These are phyloP conservation scores for Drosophila nr. fundita DNA, from an alignment of 2,888 invertebrate species.

Conservation along the genomic window DNA sequence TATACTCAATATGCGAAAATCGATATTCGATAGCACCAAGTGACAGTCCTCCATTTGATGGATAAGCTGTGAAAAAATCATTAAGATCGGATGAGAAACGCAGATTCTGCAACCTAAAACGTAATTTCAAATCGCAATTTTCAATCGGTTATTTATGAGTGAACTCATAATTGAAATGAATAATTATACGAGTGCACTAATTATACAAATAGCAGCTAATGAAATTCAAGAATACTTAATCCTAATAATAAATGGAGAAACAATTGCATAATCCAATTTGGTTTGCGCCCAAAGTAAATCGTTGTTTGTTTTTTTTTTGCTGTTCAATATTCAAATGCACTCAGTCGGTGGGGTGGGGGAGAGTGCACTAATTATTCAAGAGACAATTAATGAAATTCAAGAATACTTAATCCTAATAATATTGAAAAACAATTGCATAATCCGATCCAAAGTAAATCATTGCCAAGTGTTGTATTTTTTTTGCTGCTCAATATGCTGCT, in stretches of 20 bases:
- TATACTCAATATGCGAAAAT: not conserved
- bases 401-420: not conserved
- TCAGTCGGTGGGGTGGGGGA: not conserved
- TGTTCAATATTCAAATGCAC: not conserved
- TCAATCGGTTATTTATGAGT: not conserved
- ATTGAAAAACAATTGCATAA: not conserved
- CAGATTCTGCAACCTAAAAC: not conserved
- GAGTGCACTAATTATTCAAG: not conserved
- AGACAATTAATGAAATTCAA: not conserved
- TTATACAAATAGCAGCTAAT: not conserved
- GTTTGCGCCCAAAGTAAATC: not conserved
- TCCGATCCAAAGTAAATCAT: not conserved
- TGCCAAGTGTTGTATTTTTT: not conserved
- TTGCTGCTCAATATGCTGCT: not conserved
- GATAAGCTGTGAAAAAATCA: not conserved
- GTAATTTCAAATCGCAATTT: not conserved
- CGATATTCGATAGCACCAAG: not conserved
- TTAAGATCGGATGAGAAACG: not conserved
- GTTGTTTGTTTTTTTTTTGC: not conserved
- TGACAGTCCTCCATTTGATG: not conserved
- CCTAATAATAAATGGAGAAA: not conserved
- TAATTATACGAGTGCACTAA: not conserved
- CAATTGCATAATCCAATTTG: not conserved
- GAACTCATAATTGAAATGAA: not conserved
- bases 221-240: not conserved